A percentile compares a stretch with the other conserved stretches of the same genome.
These are phyloP conservation scores for Jordanella pulchra DNA, from an alignment of 2,797 vertebrate species.

Conservation along the genomic window DNA sequence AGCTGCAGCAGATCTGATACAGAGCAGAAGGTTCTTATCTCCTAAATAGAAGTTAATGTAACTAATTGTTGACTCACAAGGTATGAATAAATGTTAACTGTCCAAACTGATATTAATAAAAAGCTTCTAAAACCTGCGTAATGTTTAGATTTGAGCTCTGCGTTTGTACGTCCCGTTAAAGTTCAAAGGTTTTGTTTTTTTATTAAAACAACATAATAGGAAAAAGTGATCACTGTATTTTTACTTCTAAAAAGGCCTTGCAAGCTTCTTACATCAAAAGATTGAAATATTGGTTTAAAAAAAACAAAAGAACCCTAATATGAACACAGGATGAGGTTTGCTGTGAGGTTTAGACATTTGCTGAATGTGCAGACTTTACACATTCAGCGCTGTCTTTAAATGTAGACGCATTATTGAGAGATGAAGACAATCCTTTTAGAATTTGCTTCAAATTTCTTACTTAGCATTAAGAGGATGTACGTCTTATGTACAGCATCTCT, in stretches of 20 bases:
- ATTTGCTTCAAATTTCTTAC: background rate
- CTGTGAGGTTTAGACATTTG: too few species aligned
- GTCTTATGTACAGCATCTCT: background rate
- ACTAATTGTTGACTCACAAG: background rate
- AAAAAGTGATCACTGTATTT: background rate
- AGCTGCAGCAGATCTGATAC: background rate
- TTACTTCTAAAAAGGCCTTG: background rate
- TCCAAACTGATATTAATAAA: background rate
- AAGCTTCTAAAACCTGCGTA: background rate
- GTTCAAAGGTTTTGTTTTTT: background rate
- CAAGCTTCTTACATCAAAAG: background rate
- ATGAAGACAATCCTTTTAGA: background rate
- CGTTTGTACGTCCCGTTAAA: background rate
- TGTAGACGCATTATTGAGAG: background rate
- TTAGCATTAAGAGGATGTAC: background rate
- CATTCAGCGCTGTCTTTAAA: background rate
- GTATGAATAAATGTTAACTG: too few species aligned
- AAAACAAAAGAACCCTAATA: constrained; percentile 17
- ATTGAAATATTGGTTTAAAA: background rate
- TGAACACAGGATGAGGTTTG: background rate
- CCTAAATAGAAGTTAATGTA: background rate
- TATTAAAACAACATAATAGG: background rate
- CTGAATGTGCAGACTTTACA: too few species aligned
- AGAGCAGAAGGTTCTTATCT: background rate
- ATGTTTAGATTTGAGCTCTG: background rate